Conservation (phyloP, 2,888 invertebrate genomes). For the Cabera pusaria region DNA sequence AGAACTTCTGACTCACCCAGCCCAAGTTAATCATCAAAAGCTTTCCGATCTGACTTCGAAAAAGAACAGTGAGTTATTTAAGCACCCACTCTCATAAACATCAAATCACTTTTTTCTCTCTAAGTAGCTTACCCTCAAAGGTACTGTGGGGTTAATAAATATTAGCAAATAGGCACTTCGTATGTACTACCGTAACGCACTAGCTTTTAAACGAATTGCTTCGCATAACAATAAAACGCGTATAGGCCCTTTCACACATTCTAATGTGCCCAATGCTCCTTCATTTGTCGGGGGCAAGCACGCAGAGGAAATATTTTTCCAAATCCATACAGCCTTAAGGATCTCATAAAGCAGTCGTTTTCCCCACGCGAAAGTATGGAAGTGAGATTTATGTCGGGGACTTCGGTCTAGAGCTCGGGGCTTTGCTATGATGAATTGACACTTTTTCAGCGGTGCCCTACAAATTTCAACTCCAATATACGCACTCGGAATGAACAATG, state of each 20-base stretch:
- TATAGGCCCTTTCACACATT: constrained; percentile 80
- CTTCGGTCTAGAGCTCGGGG: constrained; percentile 76
- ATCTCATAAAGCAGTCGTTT: constrained; percentile 83
- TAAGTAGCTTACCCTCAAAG: constrained; percentile 46
- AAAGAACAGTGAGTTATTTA: constrained; percentile 27
- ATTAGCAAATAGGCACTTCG: constrained; percentile 78
- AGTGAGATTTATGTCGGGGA: constrained; percentile 82
- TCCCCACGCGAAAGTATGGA: constrained; percentile 82
- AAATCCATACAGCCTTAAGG: constrained; percentile 84
- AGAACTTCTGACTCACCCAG: constrained; percentile 23
- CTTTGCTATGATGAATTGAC: constrained; percentile 83
- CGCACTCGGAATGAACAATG: constrained; percentile 80
- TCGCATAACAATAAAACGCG: constrained; percentile 80
- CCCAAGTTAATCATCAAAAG: constrained; percentile 23
- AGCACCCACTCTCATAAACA: constrained; percentile 46
- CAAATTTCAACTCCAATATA: constrained; percentile 80
- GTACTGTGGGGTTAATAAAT: constrained; percentile 66
- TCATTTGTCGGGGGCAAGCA: constrained; percentile 81
- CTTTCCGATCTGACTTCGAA: constrained; percentile 16
- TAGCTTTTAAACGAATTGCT: constrained; percentile 83
- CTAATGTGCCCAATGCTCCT: constrained; percentile 79
- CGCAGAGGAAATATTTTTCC: constrained; percentile 82
- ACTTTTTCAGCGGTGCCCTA: constrained; percentile 77
- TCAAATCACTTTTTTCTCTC: constrained; percentile 55
- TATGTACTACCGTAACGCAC: constrained; percentile 72